Evolutionary conservation across 1,140 invertebrate genomes (phyloP).

Genomic region (Mycetomoellerius zeteki): DNA sequence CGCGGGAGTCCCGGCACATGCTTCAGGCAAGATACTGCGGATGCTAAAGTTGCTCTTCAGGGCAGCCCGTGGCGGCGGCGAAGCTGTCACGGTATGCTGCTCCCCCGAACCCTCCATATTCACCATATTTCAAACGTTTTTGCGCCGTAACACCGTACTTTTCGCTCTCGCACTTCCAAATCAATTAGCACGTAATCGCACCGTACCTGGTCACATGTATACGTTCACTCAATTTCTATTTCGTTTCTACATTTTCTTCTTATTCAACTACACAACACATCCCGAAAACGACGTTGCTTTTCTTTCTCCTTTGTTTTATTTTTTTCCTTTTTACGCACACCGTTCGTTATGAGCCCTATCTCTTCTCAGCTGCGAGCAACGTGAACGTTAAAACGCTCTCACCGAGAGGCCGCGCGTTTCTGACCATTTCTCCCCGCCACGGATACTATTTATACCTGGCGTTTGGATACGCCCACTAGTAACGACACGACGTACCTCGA

Average conservation of each 20-base stretch:
- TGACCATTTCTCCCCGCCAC: slow-evolving; percentile 39
- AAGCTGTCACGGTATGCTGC: slow-evolving; percentile 85
- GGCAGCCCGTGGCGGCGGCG: slow-evolving; percentile 88
- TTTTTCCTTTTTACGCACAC: neutral
- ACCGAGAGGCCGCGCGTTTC: slow-evolving; percentile 42
- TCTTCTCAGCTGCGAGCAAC: neutral
- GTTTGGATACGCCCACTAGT: slow-evolving; percentile 37
- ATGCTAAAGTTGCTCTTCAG: slow-evolving; percentile 92
- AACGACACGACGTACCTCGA: neutral
- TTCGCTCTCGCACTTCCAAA: slow-evolving; percentile 33
- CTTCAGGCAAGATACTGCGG: slow-evolving; percentile 91
- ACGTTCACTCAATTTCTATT: slow-evolving; percentile 25
- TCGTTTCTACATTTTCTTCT: neutral
- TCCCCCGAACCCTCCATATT: slow-evolving; percentile 86
- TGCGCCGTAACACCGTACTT: neutral
- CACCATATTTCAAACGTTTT: slow-evolving; percentile 84
- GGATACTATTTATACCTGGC: slow-evolving; percentile 54
- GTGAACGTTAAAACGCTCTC: neutral
- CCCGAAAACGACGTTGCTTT: neutral
- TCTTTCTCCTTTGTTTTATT: neutral
- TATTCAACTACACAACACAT: slow-evolving; percentile 16
- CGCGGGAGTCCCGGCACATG: slow-evolving; percentile 86
- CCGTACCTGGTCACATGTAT: neutral
- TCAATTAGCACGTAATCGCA: neutral
- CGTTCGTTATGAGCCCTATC: no score